These are phyloP conservation scores for Melanogrammus aeglefinus DNA, from an alignment of 2,797 vertebrate species.

Conservation along the genomic window DNA sequence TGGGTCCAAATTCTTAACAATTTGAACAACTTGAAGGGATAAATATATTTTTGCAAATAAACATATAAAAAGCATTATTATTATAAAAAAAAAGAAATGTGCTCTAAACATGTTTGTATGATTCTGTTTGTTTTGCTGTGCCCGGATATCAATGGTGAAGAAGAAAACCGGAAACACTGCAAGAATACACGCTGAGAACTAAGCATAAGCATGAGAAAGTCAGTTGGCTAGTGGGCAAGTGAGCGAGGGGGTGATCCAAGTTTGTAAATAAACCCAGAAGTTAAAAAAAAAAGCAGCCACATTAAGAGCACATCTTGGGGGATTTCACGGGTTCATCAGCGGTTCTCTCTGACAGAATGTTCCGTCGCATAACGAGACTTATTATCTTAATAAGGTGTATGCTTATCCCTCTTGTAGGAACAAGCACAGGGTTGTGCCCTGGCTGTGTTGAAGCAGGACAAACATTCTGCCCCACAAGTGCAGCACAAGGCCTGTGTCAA, in stretches of 20 bases:
- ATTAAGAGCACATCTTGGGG: background rate
- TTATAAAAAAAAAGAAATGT: background rate
- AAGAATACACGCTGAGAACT: slow-evolving; percentile 16
- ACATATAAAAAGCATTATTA: too few species aligned
- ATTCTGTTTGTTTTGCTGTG: slow-evolving; percentile 10
- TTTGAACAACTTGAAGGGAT: background rate
- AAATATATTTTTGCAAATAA: background rate
- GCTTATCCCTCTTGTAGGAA: slow-evolving; percentile 43
- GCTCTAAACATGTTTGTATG: background rate
- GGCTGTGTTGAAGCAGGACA: slow-evolving; percentile 38
- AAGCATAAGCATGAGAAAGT: slow-evolving; percentile 18
- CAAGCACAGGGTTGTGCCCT: slow-evolving; percentile 52
- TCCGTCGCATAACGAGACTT: slow-evolving; percentile 32
- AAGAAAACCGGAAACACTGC: slow-evolving; percentile 24
- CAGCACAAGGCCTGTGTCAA: slow-evolving; percentile 46
- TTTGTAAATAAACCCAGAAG: background rate
- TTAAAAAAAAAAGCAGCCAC: background rate
- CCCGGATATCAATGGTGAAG: slow-evolving; percentile 20
- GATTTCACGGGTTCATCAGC: slow-evolving; percentile 27
- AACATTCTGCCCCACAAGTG: background rate
- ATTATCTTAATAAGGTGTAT: slow-evolving; percentile 52
- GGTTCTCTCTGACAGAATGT: slow-evolving; percentile 45
- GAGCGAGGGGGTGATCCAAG: too few species aligned
- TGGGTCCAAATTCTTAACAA: slow-evolving; percentile 8
- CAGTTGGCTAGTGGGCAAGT: background rate